phyloP scores from a whole-genome alignment of 1,140 invertebrate species.

The Megalopta genalis region DNA sequence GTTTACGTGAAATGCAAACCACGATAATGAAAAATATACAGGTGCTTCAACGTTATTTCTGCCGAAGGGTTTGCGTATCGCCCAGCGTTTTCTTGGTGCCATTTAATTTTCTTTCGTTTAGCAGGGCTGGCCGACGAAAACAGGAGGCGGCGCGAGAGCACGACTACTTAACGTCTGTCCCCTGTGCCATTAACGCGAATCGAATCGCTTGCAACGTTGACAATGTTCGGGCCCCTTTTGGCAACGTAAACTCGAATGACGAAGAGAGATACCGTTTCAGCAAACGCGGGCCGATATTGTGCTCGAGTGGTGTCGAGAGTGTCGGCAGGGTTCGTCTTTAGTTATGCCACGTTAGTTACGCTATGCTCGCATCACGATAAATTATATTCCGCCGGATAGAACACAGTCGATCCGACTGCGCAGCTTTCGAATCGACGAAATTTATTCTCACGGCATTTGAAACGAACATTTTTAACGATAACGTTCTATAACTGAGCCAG shows the following conservation, averaged over 20 bases:
- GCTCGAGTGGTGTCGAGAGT: conserved; percentile 64
- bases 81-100: too few species aligned
- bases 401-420: not conserved
- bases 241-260: conserved; percentile 68
- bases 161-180: conserved; percentile 54
- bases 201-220: conserved; percentile 70
- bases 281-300: conserved; percentile 60
- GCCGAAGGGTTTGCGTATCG: too few species aligned
- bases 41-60: too few species aligned
- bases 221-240: conserved; percentile 67
- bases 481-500: too few species aligned
- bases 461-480: not conserved
- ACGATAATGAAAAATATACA: too few species aligned
- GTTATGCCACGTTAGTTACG: conserved; percentile 66
- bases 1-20: too few species aligned
- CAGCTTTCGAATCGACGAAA: not conserved
- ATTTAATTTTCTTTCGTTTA: conserved; percentile 20
- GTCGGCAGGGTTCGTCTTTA: conserved; percentile 56
- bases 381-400: conserved; percentile 54
- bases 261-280: conserved; percentile 55
- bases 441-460: conserved; percentile 30
- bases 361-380: conserved; percentile 63
- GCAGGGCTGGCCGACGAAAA: not conserved
- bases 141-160: conserved; percentile 1
- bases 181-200: conserved; percentile 65